Evolutionary conservation across 2,797 vertebrate species (phyloP).

Genomic region (Botia kubotai): DNA sequence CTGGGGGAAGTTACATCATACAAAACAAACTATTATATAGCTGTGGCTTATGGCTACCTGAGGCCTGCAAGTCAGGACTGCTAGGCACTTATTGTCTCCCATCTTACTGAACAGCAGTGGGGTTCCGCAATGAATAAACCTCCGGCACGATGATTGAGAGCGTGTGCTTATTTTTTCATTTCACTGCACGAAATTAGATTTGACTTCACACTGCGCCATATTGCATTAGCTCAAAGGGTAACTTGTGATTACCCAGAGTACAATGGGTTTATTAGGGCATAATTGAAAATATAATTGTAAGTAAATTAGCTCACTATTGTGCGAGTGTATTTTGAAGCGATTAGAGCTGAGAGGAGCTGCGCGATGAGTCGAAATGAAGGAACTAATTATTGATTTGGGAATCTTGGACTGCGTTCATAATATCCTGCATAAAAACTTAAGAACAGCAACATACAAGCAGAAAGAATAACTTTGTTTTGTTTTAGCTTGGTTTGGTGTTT

Average conservation of each 20-base stretch:
- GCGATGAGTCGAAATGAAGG: slow-evolving; percentile 53
- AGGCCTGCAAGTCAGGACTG: slow-evolving; percentile 37
- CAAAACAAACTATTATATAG: slow-evolving; percentile 35
- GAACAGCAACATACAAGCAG: neutral
- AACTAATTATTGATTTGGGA: slow-evolving; percentile 61
- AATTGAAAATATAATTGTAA: slow-evolving; percentile 73
- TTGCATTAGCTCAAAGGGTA: slow-evolving; percentile 64
- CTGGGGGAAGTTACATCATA: slow-evolving; percentile 26
- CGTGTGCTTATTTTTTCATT: slow-evolving; percentile 56
- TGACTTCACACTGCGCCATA: slow-evolving; percentile 67
- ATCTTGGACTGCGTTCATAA: slow-evolving; percentile 14
- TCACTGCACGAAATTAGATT: slow-evolving; percentile 66
- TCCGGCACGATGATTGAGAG: slow-evolving; percentile 57
- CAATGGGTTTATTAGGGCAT: slow-evolving; percentile 70
- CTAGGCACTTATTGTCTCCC: slow-evolving; percentile 48
- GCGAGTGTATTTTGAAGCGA: slow-evolving; percentile 62
- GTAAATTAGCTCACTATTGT: slow-evolving; percentile 67
- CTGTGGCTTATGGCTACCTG: slow-evolving; percentile 41
- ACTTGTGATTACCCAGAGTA: slow-evolving; percentile 68
- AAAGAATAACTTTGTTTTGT: neutral
- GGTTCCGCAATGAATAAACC: slow-evolving; percentile 55
- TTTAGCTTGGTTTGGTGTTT: slow-evolving; percentile 4
- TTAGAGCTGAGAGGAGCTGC: slow-evolving; percentile 60
- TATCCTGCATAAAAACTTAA: slow-evolving; percentile 1
- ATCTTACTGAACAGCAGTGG: slow-evolving; percentile 49